These are phyloP conservation scores for Sminthurinus signatus DNA, from an alignment of 1,140 invertebrate species.

Conservation along the genomic window DNA sequence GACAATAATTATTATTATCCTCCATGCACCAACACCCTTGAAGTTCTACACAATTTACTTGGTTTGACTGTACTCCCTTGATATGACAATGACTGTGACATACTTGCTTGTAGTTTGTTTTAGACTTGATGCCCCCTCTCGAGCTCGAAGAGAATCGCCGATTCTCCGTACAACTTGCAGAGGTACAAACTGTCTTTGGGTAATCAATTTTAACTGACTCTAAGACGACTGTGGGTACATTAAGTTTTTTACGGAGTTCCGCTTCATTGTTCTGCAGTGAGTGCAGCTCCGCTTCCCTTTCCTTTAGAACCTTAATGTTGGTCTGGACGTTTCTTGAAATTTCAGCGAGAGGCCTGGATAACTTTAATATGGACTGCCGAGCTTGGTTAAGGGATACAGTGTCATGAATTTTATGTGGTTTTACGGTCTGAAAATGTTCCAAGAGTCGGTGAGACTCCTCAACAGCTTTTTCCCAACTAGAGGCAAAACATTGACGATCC, in stretches of 20 bases:
- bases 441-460: conserved; percentile 15
- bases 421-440: not conserved
- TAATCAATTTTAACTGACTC: too few relatives aligned
- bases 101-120: not conserved
- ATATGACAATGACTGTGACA: conserved; percentile 12
- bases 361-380: conserved; percentile 1
- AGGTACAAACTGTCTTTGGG: too few relatives aligned
- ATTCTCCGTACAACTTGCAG: not conserved
- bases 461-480: conserved; percentile 20
- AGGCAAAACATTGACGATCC: conserved; percentile 4
- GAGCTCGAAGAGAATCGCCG: not conserved
- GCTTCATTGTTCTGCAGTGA: not conserved
- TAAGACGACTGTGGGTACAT: too few relatives aligned
- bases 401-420: conserved; percentile 17
- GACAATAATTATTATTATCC: not conserved
- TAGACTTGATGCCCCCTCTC: not conserved
- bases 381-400: conserved; percentile 28
- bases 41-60: not conserved
- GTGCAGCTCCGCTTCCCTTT: not conserved
- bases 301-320: conserved; percentile 5
- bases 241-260: too few relatives aligned
- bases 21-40: not conserved
- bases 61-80: not conserved
- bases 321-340: conserved; percentile 10
- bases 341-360: conserved; percentile 16